phyloP scores from a whole-genome alignment of 2,888 invertebrate genomes.

The Psylliodes chrysocephalus region DNA sequence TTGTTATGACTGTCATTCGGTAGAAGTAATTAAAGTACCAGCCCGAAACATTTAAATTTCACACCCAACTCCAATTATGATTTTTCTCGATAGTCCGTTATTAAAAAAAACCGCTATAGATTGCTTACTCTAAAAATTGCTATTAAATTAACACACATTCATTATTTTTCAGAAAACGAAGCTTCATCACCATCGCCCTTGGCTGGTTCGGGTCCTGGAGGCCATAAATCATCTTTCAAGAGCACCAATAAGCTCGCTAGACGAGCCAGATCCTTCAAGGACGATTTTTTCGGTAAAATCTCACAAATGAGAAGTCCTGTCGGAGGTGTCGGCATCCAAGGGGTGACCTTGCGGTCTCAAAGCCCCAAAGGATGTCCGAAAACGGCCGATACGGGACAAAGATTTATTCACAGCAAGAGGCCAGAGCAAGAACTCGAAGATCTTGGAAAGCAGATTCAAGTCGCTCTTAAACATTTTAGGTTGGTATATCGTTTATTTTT shows the following conservation, averaged over 20 bases:
- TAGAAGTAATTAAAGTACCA: no score
- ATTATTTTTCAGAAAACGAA: slow-evolving; percentile 56
- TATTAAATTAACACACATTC: background rate
- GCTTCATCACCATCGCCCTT: slow-evolving; percentile 56
- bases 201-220: slow-evolving; percentile 67
- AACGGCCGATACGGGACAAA: slow-evolving; percentile 38
- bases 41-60: no score
- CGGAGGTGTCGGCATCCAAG: slow-evolving; percentile 36
- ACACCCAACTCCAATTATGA: no score
- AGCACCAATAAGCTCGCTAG: slow-evolving; percentile 84
- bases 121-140: no score
- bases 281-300: slow-evolving; percentile 88
- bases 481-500: slow-evolving; percentile 28
- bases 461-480: slow-evolving; percentile 85
- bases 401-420: slow-evolving; percentile 51
- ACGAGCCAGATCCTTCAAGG: slow-evolving; percentile 90
- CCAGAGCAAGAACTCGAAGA: slow-evolving; percentile 57
- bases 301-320: slow-evolving; percentile 87
- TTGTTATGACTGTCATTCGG: no score
- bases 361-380: slow-evolving; percentile 63
- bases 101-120: no score
- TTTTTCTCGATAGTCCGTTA: no score
- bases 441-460: slow-evolving; percentile 69
- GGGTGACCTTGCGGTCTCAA: slow-evolving; percentile 55
- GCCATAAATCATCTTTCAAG: slow-evolving; percentile 81